phyloP scores from a whole-genome alignment of 2,888 invertebrate species.

The Eurois occulta region DNA sequence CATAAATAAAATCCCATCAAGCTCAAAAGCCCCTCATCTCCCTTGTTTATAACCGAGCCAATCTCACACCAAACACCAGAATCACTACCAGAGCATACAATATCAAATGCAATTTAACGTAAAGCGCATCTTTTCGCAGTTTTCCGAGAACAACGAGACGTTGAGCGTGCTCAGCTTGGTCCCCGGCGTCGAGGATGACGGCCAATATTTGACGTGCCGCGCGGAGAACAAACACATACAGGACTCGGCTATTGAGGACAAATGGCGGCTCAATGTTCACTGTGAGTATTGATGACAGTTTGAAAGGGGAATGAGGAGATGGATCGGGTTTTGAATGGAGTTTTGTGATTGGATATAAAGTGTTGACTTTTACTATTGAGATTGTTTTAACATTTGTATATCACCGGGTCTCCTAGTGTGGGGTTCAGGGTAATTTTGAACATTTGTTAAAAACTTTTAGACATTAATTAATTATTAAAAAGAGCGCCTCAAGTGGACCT shows the following conservation, averaged over 20 bases:
- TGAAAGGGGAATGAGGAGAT: constrained; percentile 43
- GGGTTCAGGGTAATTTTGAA: background rate
- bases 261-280: constrained; percentile 96
- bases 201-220: constrained; percentile 96
- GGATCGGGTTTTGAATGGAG: constrained; percentile 22
- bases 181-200: constrained; percentile 96
- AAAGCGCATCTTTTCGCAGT: constrained; percentile 89
- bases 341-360: background rate
- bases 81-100: constrained; percentile 58
- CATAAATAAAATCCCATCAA: constrained; percentile 15
- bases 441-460: background rate
- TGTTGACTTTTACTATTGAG: background rate
- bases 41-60: constrained; percentile 39
- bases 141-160: constrained; percentile 95
- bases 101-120: constrained; percentile 65
- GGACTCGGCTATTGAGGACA: constrained; percentile 95
- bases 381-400: background rate
- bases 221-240: constrained; percentile 96
- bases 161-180: constrained; percentile 95
- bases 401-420: background rate
- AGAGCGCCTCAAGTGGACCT: no score
- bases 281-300: constrained; percentile 91
- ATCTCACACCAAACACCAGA: constrained; percentile 53
- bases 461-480: background rate
- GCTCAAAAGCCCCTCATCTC: constrained; percentile 20